These are phyloP conservation scores for Cyprinodon diabolis DNA, from an alignment of 2,797 vertebrate species.

Conservation along the genomic window DNA sequence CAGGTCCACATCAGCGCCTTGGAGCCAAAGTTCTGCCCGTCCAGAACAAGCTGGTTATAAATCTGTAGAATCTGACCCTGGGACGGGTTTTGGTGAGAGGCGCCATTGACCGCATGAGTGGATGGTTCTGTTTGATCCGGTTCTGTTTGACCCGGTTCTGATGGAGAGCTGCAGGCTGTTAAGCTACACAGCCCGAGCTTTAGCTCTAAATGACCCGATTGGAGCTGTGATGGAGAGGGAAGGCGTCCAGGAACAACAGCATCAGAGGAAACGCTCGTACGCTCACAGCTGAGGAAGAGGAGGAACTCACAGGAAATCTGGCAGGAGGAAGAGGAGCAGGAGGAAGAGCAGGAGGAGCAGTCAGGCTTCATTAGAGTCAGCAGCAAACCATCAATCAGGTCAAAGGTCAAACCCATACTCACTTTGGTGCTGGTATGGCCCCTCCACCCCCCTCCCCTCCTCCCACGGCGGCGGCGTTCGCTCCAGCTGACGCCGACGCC, in stretches of 20 bases:
- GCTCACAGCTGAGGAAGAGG: constrained; percentile 41
- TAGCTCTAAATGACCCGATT: no score
- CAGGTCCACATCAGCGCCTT: no score
- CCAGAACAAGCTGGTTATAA: no score
- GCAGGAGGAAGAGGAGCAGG: constrained; percentile 51
- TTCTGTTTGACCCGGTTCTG: no score
- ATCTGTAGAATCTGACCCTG: no score
- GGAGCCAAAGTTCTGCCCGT: no score
- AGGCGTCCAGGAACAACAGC: constrained; percentile 9
- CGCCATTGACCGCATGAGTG: no score
- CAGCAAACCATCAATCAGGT: constrained; percentile 55
- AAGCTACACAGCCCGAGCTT: no score
- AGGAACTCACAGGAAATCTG: constrained; percentile 75
- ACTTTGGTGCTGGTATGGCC: constrained; percentile 81
- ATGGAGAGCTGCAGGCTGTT: no score
- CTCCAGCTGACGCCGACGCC: constrained; percentile 77
- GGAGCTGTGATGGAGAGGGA: neutral
- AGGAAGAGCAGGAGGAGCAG: constrained; percentile 51
- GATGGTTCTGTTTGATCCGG: no score
- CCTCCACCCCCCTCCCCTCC: constrained; percentile 50
- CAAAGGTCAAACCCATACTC: constrained; percentile 73
- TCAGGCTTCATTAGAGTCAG: constrained; percentile 57
- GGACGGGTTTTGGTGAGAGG: no score
- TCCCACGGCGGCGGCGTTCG: constrained; percentile 63
- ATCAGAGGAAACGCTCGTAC: constrained; percentile 7